Evolutionary conservation across 2,797 vertebrate species (phyloP).

Genomic region (Sebastes nivosus): DNA sequence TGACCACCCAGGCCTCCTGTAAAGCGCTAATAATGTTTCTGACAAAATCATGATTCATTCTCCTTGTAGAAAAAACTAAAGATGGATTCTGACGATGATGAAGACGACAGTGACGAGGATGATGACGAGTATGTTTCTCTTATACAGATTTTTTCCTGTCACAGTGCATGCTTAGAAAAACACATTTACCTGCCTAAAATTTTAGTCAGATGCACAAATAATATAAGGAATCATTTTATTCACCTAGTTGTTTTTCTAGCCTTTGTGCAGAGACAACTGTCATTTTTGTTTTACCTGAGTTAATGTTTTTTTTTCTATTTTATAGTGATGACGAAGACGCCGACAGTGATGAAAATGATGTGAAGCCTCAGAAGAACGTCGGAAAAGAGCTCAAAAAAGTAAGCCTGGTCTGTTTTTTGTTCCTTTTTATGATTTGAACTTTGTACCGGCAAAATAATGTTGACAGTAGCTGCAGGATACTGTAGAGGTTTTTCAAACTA

Average conservation of each 20-base stretch:
- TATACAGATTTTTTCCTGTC: background rate
- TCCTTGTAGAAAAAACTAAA: constrained; percentile 83
- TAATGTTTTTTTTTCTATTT: background rate
- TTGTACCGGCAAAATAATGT: rapidly evolving
- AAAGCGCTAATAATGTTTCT: background rate
- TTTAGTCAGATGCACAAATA: background rate
- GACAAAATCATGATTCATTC: rapidly evolving
- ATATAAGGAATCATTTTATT: background rate
- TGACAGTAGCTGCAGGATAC: background rate
- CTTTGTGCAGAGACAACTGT: background rate
- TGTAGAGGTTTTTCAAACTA: background rate
- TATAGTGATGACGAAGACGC: constrained; percentile 78
- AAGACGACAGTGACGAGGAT: constrained; percentile 74
- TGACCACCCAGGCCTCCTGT: background rate
- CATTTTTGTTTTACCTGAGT: background rate
- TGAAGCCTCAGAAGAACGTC: constrained; percentile 58
- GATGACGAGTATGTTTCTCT: constrained; percentile 74
- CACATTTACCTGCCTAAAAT: background rate
- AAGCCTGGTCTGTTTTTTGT: constrained; percentile 8
- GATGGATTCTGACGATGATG: constrained; percentile 80
- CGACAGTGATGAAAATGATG: constrained; percentile 73
- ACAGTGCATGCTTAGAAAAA: background rate
- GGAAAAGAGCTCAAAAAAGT: constrained; percentile 73
- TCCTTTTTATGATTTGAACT: background rate
- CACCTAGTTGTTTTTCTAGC: too few species aligned